Evolutionary conservation across 2,888 invertebrate species (phyloP).

Genomic region (Pseudoips prasinana): DNA sequence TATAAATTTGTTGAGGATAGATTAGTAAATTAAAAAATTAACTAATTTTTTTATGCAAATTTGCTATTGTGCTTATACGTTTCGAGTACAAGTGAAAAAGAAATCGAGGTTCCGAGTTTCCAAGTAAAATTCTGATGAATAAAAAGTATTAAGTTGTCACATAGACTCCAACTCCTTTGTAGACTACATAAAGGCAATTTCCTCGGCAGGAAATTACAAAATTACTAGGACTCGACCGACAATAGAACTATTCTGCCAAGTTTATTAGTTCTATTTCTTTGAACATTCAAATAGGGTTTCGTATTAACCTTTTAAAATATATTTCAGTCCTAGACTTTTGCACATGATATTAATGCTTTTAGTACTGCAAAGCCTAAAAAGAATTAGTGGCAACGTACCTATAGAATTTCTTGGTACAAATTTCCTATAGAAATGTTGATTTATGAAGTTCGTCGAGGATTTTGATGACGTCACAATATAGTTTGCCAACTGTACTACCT

Average conservation of each 20-base stretch:
- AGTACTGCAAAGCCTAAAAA: no score
- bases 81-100: not conserved
- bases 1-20: no score
- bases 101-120: not conserved
- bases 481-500: no score
- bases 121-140: not conserved
- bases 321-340: no score
- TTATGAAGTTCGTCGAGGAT: no score
- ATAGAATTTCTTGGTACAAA: no score
- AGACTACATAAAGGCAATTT: conserved; percentile 58
- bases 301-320: conserved; percentile 12
- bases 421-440: no score
- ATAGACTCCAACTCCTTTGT: conserved; percentile 33
- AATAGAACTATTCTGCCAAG: conserved; percentile 44
- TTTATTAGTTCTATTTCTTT: conserved; percentile 34
- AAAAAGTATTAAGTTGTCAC: conserved; percentile 24
- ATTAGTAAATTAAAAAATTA: no score
- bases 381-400: no score
- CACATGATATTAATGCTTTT: no score
- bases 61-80: not conserved
- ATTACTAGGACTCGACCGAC: conserved; percentile 43
- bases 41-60: no score
- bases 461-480: no score
- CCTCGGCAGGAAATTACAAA: conserved; percentile 64
- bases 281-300: conserved; percentile 27